Evolutionary conservation across 1,140 invertebrate genomes (phyloP).

Genomic region (Drosophila bocqueti): DNA sequence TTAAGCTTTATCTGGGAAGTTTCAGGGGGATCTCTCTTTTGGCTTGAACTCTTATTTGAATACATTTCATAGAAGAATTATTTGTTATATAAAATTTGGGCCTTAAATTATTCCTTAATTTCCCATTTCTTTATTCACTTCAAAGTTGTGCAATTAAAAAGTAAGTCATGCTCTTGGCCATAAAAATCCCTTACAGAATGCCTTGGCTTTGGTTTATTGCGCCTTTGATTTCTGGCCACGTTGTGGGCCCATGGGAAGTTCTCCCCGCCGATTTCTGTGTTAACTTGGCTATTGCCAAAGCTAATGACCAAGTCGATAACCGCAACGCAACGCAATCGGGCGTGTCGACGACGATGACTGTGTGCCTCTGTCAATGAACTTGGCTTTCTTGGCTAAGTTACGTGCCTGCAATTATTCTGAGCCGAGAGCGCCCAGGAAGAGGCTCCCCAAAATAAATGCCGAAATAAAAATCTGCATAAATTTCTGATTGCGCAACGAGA

Average conservation of each 20-base stretch:
- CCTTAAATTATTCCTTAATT: not conserved
- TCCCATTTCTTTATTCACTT: not conserved
- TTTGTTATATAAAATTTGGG: not conserved
- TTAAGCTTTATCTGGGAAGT: not conserved
- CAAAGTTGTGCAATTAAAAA: constrained; percentile 12
- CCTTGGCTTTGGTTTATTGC: constrained; percentile 23
- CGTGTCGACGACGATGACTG: constrained; percentile 60
- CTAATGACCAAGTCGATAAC: constrained; percentile 61
- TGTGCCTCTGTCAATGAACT: constrained; percentile 73
- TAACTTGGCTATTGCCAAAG: constrained; percentile 58
- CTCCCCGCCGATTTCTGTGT: constrained; percentile 9
- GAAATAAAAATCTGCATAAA: constrained; percentile 47
- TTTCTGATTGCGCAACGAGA: constrained; percentile 59
- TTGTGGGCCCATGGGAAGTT: constrained; percentile 22
- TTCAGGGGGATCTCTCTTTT: not conserved
- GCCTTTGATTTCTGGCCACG: constrained; percentile 32
- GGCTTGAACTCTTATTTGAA: not conserved
- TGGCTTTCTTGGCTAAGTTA: constrained; percentile 42
- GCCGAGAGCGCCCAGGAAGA: constrained; percentile 11
- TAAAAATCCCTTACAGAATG: not conserved
- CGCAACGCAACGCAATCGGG: constrained; percentile 62
- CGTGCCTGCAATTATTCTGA: constrained; percentile 78
- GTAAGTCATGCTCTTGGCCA: not conserved
- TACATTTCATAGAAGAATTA: not conserved
- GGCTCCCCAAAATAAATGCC: not conserved